Percentiles rank a stretch among this genome's conserved stretches.
Conservation (phyloP, 92 coral and sea anemone genomes). For the Parazoanthus atlanticus region DNA sequence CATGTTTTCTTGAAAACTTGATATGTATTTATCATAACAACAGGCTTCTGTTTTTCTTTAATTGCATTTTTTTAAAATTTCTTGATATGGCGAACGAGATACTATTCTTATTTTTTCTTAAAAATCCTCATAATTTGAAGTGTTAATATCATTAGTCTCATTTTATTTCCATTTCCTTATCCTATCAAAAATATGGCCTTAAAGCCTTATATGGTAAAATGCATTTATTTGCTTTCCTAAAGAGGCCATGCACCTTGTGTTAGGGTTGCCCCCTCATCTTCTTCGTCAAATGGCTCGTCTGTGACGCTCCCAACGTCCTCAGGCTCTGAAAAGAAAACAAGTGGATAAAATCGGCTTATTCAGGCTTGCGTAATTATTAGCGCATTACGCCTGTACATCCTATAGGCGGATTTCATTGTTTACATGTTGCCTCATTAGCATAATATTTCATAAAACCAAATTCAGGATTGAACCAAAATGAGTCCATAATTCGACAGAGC, state of each 20-base stretch:
- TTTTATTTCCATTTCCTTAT: background rate
- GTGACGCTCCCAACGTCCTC: conserved; percentile 41
- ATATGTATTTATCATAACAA: background rate
- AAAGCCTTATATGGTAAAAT: background rate
- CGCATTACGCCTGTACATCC: no score
- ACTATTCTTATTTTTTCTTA: background rate
- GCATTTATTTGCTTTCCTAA: no score
- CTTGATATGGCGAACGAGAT: no score
- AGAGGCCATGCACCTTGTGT: conserved; percentile 6
- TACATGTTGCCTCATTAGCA: no score
- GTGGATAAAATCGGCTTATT: background rate
- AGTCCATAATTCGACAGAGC: no score
- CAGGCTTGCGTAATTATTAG: background rate
- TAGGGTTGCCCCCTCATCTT: conserved; percentile 15
- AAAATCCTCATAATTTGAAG: background rate
- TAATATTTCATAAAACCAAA: no score
- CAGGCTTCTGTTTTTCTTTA: background rate
- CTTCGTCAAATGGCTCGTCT: conserved; percentile 23
- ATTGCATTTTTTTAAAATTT: no score
- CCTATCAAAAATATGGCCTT: background rate
- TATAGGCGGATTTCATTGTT: no score
- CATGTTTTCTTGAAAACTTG: no score
- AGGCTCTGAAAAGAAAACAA: conserved; percentile 6
- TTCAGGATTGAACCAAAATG: no score
- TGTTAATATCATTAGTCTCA: no score